Conservation (phyloP, 2,797 vertebrate genomes). For the Rhincodon typus region DNA sequence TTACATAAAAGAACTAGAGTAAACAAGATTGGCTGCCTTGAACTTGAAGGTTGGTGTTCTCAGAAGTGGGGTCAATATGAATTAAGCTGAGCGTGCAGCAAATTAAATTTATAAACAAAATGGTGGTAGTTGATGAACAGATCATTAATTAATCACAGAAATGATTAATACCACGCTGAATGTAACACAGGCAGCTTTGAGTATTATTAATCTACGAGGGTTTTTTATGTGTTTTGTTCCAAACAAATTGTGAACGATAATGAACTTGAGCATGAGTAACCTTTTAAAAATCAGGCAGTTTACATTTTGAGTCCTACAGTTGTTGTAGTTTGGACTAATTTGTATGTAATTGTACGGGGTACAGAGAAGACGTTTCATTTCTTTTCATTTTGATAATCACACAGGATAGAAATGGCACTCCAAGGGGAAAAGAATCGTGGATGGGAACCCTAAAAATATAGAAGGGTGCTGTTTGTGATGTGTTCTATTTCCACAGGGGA, state of each 20-base stretch:
- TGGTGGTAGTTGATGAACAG: neutral
- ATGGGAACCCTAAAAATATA: neutral
- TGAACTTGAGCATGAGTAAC: neutral
- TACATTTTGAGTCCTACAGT: no score
- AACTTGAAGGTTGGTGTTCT: neutral
- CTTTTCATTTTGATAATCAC: neutral
- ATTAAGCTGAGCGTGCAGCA: neutral
- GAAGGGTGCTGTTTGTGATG: neutral
- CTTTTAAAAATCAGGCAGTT: neutral
- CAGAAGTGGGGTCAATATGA: neutral
- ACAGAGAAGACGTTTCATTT: neutral
- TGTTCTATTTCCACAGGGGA: neutral
- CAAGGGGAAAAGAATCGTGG: neutral
- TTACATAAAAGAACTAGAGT: constrained; percentile 7
- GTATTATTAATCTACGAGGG: neutral
- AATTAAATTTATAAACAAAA: neutral
- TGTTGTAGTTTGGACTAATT: neutral
- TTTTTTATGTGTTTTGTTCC: neutral
- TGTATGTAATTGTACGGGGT: neutral
- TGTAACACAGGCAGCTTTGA: neutral
- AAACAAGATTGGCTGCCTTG: neutral
- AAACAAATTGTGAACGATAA: neutral
- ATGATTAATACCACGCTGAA: neutral
- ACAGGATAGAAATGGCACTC: neutral
- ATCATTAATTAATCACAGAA: neutral